phyloP scores from a whole-genome alignment of 2,113 vertebrate species.

The Burhinus bistriatus region DNA sequence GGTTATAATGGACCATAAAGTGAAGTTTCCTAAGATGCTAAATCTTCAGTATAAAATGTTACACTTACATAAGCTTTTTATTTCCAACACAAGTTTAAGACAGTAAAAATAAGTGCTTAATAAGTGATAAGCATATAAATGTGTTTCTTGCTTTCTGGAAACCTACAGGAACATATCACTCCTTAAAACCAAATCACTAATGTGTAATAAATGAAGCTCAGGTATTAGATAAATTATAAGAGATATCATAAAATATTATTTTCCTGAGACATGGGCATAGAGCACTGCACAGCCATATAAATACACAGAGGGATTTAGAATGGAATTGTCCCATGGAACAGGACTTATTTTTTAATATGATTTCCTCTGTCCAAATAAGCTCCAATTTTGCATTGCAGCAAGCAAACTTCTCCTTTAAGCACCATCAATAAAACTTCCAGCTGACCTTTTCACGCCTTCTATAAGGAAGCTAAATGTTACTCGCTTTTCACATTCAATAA shows the following conservation, averaged over 20 bases:
- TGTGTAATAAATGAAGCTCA: background rate
- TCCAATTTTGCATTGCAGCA: background rate
- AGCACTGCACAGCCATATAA: background rate
- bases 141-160: background rate
- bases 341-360: background rate
- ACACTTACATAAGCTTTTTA: background rate
- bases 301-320: background rate
- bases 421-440: slow-evolving; percentile 10
- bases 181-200: background rate
- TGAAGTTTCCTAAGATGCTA: background rate
- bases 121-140: background rate
- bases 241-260: background rate
- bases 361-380: background rate
- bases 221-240: background rate
- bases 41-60: background rate
- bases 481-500: slow-evolving; percentile 60
- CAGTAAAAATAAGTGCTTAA: background rate
- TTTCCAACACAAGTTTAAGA: background rate
- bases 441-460: slow-evolving; percentile 36
- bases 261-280: background rate
- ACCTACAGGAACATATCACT: background rate
- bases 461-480: slow-evolving; percentile 23
- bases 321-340: background rate
- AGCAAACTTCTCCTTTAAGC: background rate
- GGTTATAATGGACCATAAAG: background rate